Conservation (phyloP, 2,113 vertebrate species). For the Cathartes aura region DNA sequence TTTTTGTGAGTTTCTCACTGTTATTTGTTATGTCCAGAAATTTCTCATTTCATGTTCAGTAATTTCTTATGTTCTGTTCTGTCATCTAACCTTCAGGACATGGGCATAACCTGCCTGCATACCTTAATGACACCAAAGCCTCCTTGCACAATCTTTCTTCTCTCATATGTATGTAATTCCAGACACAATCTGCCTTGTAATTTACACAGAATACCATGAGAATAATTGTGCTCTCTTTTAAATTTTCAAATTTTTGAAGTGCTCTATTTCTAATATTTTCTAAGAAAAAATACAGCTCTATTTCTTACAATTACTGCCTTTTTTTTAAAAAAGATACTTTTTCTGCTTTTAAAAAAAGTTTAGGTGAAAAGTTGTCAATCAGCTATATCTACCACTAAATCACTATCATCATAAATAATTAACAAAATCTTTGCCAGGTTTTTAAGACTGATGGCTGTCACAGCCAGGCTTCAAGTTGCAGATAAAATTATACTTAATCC, state of each 20-base stretch:
- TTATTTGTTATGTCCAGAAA: not conserved
- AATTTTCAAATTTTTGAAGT: not conserved
- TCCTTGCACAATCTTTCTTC: not conserved
- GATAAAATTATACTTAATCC: not conserved
- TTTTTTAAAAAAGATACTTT: not conserved
- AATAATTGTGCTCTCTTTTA: not conserved
- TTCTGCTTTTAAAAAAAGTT: not conserved
- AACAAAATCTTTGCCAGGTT: not conserved
- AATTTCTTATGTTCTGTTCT: not conserved
- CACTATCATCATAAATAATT: conserved; percentile 21
- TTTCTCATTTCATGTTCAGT: not conserved
- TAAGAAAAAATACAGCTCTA: not conserved
- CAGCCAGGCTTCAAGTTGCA: not conserved
- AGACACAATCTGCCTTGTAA: not conserved
- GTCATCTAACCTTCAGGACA: not conserved
- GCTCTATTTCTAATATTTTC: not conserved
- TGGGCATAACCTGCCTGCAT: not conserved
- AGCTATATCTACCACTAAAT: not conserved
- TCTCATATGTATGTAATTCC: not conserved
- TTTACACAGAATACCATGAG: not conserved
- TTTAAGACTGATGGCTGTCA: conserved; percentile 31
- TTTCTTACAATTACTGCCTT: not conserved
- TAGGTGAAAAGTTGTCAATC: not conserved
- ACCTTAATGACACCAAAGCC: not conserved
- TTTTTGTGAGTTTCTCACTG: not conserved